Evolutionary conservation across 2,113 vertebrate genomes (phyloP).

Genomic region (Proterorhinus semilunaris): DNA sequence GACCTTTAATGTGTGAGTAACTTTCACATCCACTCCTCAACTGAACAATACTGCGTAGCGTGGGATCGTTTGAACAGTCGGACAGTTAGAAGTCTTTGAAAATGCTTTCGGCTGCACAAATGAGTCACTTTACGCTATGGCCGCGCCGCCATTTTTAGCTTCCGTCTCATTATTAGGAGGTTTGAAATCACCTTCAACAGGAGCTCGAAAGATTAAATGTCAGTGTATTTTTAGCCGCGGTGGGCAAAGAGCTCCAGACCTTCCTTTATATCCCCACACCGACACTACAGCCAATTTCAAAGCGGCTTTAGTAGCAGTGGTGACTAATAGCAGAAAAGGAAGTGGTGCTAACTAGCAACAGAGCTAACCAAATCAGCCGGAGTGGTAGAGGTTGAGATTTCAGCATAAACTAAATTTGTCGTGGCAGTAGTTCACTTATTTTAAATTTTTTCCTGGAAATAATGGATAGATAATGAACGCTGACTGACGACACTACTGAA

Average conservation of each 20-base stretch:
- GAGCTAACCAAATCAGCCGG: not conserved
- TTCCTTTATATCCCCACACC: not conserved
- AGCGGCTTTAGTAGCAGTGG: not conserved
- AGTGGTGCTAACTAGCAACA: not conserved
- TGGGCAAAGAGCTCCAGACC: not conserved
- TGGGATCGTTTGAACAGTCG: not conserved
- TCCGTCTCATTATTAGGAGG: slow-evolving; percentile 1
- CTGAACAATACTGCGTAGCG: too few relatives aligned
- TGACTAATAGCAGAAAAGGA: not conserved
- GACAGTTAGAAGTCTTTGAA: not conserved
- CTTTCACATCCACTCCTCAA: too few relatives aligned
- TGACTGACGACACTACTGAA: too few relatives aligned
- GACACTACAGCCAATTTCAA: not conserved
- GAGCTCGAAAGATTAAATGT: slow-evolving; percentile 7
- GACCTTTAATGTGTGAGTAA: too few relatives aligned
- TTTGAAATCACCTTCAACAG: slow-evolving; percentile 1
- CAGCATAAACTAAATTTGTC: too few relatives aligned
- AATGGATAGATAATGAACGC: too few relatives aligned
- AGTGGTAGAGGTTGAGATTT: too few relatives aligned
- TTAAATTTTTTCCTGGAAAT: too few relatives aligned
- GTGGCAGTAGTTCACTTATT: too few relatives aligned
- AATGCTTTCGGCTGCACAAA: not conserved
- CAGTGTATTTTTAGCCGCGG: not conserved
- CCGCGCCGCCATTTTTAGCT: not conserved
- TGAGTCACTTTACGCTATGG: not conserved